Base-by-base conservation (phyloP, 2,113 vertebrate genomes). In the Chascanopsetta lugubris region DNA sequence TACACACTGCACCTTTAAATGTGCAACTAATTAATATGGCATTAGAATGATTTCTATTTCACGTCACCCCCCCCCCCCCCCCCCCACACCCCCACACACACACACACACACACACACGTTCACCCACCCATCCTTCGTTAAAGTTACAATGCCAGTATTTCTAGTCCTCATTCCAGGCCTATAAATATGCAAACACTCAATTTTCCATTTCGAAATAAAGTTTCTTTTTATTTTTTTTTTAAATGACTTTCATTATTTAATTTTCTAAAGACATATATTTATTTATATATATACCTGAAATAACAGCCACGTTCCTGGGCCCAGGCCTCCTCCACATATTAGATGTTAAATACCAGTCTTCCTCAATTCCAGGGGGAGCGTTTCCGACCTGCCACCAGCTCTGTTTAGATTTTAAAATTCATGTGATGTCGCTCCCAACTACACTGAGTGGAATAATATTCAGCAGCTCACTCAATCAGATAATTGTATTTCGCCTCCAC, bases 341-440 rank as follows among this genome's bases (percentile, higher is more conserved):
- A 61, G 73, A 80, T 79, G 78, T 85, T 84, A 72, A 88, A 85
- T 57, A 63, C 57, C 71, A 70, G 27, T 75, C 53, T 51, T 69
- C 46, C 48, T 48, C 55, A 69, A 69, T 76, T 85, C 82, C 85
- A 60, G 34, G 9, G 86, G 86, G 79, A 75, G 70, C 64, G 32
- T 67, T 83, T 76, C 61, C n/a, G 43, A 74, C 69, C 66, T 57
- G 77, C 75, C 75, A 80, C 62, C 17, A 66, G 77, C 63, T 55
- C 63, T 84, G 76, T 88, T 86, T 75, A 69, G 76, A 77, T 84
- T 82, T 85, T 81, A 74, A 85, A 85, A 86, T 78, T 77, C 74
- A 82, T 73, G 63, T 75, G 66, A 85, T 78, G 77, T 50, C 2
- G 66, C 69, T 54, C 53, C 61, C 45, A 72, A 77, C 72, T 60